Base-by-base conservation (phyloP, 1,140 invertebrate genomes). In the Papilio dardanus region DNA sequence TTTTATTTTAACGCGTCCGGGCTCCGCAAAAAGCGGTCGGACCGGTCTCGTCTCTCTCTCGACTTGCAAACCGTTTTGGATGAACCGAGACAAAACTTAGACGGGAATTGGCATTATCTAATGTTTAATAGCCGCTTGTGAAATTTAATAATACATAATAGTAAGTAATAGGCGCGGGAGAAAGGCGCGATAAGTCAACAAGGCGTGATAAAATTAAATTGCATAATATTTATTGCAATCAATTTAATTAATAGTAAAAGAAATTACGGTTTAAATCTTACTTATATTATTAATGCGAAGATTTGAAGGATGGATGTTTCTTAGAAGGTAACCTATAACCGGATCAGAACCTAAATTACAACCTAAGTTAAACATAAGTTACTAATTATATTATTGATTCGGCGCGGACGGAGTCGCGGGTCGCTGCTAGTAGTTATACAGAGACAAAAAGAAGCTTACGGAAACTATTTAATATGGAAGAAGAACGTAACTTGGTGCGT, bases 91-190 rank as follows among this genome's bases (percentile, higher is more conserved):
- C 35, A 21, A 62, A 69, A 35, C 21, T 68, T 33, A 37, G 33
- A 24, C 35, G 42, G 67, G 33, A 40, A 37, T 69, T 35, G 65
- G 31, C 12, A 35, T 69, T 69, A 69, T 12, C 67, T 69, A 69
- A 69, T 69, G 19, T 69, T 69, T 69, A 37, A 40, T 40, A 69
- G 42, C n/a, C 21, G 67, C 67, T 69, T 69, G 67, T 40, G 67
- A 69, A 69, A 37, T 69, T 69, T 69, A 69, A 69, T 69, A 69
- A 69, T 16, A 68, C n/a, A 69, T 42, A 69, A 40, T 69, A 35
- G 35, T 24, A 21, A 21, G 66, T 69, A 40, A 69, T 35, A 19
- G 66, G n/a, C 35, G 19, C 67, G 19, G 19, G 35, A 37, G 35
- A 69, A 69, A 69, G 67, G 54, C 21, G 50, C 21, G 54, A 28